These are phyloP conservation scores for Lamellibrachia columna DNA, from an alignment of 2,888 invertebrate genomes.

Conservation along the genomic window DNA sequence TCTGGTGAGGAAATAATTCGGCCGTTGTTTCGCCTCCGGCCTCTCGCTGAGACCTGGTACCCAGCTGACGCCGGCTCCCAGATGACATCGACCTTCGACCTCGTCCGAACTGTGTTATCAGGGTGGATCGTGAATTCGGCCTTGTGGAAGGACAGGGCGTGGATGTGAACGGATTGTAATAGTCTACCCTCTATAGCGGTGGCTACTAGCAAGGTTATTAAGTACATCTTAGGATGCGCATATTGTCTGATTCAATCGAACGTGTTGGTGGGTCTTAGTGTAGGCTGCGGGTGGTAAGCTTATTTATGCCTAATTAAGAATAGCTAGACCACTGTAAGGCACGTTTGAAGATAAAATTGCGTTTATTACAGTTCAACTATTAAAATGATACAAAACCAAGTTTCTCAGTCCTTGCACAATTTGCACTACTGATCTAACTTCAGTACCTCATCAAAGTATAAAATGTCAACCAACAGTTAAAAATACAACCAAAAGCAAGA, in stretches of 20 bases:
- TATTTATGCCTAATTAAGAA: too few species aligned
- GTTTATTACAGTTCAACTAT: too few species aligned
- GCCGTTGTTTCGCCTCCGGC: not conserved
- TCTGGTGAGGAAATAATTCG: not conserved
- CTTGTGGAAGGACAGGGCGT: not conserved
- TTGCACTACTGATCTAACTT: too few species aligned
- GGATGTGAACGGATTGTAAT: not conserved
- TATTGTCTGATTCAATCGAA: not conserved
- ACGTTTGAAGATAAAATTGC: too few species aligned
- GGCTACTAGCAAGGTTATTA: not conserved
- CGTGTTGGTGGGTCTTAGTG: too few species aligned
- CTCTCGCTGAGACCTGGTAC: not conserved
- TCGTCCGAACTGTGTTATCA: not conserved
- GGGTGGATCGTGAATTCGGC: not conserved
- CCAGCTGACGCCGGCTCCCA: not conserved
- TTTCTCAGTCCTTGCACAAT: too few species aligned
- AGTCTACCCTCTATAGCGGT: not conserved
- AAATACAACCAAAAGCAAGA: too few species aligned
- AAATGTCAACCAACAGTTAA: too few species aligned
- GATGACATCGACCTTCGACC: not conserved
- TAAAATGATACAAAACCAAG: too few species aligned
- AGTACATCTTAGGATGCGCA: not conserved
- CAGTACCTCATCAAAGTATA: too few species aligned
- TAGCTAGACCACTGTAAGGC: too few species aligned
- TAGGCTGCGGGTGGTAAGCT: too few species aligned